Evolutionary conservation across 2,797 vertebrate species (phyloP), one percentile per base, ranked within the genome.

Genomic region (Fratercula arctica): DNA sequence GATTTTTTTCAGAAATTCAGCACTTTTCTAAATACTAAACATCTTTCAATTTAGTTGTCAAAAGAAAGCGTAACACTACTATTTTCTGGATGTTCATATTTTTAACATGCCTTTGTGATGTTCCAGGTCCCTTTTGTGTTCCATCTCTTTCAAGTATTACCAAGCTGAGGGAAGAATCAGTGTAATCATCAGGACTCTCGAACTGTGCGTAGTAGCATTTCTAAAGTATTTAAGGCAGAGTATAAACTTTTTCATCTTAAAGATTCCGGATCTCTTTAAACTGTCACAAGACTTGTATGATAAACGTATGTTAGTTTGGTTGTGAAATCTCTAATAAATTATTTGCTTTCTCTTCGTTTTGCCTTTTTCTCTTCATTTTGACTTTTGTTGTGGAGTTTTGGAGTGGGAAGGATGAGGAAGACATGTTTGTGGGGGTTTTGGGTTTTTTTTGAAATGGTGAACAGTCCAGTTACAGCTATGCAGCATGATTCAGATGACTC

Each of bases 91-190:
- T 50, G 43, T 94, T 77, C 95, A 59, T 91, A 60, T 85, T 97
- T 98, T 94, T 98, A 97, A 98, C 95, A 16, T 73, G 48, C 53
- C 90, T 98, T 97, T 98, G 75, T 98, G 97, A 78, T 97, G 80
- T 98, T 98, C 98, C 97, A 98, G 98, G 98, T 98, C 93, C 95
- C 90, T 97, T 97, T 97, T 96, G 97, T 96, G 95, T 98, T 97
- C 91, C 85, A 56, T 96, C 79, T 97, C 92, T 97, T 97, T 97
- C 97, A 97, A 96, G 93, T 94, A 16, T 92, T 97, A 70, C 17
- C 85, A 64, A 97, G 81, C 93, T 93, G 90, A 73, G 91, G 77
- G 91, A 92, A 95, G 97, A 97, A 97, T 96, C 97, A 95, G 68
- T 86, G 70, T 96, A 84, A 94, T 76, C 91, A 75, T 35, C 89